Conservation (phyloP, 2,888 invertebrate genomes). For the Netelia melanura region DNA sequence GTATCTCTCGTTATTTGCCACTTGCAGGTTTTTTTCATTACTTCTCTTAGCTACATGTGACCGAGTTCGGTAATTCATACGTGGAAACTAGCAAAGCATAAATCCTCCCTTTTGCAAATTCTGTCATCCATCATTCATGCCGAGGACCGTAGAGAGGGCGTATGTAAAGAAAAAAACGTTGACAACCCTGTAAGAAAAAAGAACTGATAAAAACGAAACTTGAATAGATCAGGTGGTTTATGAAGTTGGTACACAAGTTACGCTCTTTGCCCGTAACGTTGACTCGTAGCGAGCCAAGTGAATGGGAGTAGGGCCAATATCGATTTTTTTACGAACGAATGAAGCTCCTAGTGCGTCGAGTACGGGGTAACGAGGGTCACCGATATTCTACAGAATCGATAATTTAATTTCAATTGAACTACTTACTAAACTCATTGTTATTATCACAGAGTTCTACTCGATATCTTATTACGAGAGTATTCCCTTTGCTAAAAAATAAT, state of each 20-base stretch:
- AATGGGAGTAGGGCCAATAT: constrained; percentile 44
- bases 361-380: background rate
- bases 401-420: background rate
- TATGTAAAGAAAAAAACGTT: background rate
- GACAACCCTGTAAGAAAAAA: background rate
- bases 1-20: constrained; percentile 32
- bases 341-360: background rate
- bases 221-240: constrained; percentile 14
- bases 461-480: background rate
- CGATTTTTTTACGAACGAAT: constrained; percentile 36
- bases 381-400: background rate
- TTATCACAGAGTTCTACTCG: background rate
- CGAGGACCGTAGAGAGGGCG: too few relatives aligned
- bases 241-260: background rate
- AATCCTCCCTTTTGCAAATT: background rate
- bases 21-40: constrained; percentile 4
- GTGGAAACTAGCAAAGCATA: background rate
- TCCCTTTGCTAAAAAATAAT: too few relatives aligned
- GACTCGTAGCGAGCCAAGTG: constrained; percentile 32
- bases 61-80: background rate
- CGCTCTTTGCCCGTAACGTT: constrained; percentile 51
- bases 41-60: background rate
- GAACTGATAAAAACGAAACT: background rate
- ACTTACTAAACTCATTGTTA: background rate
- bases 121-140: background rate